Conservation (phyloP, 2,797 vertebrate species). For the Trematomus bernacchii region DNA sequence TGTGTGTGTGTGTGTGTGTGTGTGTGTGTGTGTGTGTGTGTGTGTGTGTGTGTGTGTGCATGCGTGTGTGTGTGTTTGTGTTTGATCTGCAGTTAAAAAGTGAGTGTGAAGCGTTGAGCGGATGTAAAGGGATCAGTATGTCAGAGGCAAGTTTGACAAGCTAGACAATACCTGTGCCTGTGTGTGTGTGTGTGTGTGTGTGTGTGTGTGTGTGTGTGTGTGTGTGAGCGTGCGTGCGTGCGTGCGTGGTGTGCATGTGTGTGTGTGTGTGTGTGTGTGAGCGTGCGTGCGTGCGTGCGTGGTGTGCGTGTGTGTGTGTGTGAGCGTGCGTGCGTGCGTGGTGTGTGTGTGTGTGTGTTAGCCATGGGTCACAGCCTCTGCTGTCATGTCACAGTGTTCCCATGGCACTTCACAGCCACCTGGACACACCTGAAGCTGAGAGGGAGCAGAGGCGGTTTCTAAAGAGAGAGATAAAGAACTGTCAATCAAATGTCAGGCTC, state of each 20-base stretch:
- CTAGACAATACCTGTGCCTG: background rate
- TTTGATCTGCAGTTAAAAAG: slow-evolving; percentile 24
- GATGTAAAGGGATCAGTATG: slow-evolving; percentile 68
- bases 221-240: background rate
- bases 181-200: background rate
- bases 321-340: slow-evolving; percentile 28
- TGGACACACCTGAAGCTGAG: slow-evolving; percentile 70
- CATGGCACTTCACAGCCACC: slow-evolving; percentile 81
- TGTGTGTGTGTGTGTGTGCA: too few relatives aligned
- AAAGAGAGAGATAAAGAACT: background rate
- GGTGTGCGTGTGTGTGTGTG: slow-evolving; percentile 4
- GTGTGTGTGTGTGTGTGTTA: slow-evolving; percentile 41
- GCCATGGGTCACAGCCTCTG: slow-evolving; percentile 71
- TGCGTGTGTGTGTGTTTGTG: too few relatives aligned
- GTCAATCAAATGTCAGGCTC: background rate
- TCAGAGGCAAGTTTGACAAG: slow-evolving; percentile 72
- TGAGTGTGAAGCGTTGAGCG: slow-evolving; percentile 19
- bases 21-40: too few relatives aligned
- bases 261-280: slow-evolving; percentile 40
- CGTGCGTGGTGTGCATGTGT: background rate
- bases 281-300: slow-evolving; percentile 3
- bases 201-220: background rate
- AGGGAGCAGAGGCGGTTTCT: background rate
- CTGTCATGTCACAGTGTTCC: slow-evolving; percentile 82
- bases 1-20: too few relatives aligned